Evolutionary conservation across 2,888 invertebrate genomes (phyloP), one percentile per base, ranked within the genome.

Genomic region (Pherbina coryleti): DNA sequence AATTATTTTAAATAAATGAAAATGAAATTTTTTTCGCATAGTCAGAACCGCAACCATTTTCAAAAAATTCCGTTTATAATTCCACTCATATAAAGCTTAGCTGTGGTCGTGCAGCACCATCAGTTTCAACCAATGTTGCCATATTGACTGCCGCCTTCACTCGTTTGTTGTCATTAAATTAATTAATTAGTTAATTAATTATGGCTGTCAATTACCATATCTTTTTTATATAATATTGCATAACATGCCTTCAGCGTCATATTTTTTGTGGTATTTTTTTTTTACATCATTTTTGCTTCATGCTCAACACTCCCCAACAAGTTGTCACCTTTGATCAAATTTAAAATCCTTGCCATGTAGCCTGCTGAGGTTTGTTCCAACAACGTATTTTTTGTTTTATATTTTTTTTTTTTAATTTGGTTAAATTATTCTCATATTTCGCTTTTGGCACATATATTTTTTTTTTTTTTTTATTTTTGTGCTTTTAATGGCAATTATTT

Each of bases 171-270:
- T 44, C 44, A 44, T 44, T 44, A 76, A 28, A 64, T 64, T 31
- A 28, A 64, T 64, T 31, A 64, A 64, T 64, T 64, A 64, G 64
- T 64, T 64, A 87, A 86, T 86, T 87, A 86, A 85, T 78, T 81
- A 70, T 67, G 78, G 77, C 77, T 81, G 76, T 80, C 78, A 80
- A 79, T 80, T 80, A 69, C 76, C 79, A 76, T 57, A 72, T 79
- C 75, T 37, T 31, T 31, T 17, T 25, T 31, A 8, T 22, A 5
- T 14, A 11, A n/a, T 28, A 17, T 19, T 22, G 11, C 17, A 25
- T 22, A 17, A 19, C 62, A 62, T 28, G 25, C n/a, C 5, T 34
- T 44, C 60, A 44, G 62, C 31, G 22, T n/a, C 64, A n/a, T 31
- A 17, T 31, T 55, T n/a, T 55, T 8, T 22, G 55, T 55, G 22